Base-by-base conservation (phyloP, 2,888 invertebrate species). In the Ptychoptera contaminata region DNA sequence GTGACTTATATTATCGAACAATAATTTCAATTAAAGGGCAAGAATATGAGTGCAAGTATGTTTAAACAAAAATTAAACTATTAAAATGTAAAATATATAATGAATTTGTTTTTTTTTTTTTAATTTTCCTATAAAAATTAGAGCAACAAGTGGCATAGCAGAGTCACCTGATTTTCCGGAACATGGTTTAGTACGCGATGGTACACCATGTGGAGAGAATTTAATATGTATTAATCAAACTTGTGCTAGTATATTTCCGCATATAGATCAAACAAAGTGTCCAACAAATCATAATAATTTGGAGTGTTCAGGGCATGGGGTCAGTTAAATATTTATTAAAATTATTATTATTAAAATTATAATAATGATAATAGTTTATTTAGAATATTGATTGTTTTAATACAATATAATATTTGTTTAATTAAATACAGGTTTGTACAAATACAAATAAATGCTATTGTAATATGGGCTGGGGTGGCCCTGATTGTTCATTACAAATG, bases 41-140 rank as follows among this genome's bases (percentile, higher is more conserved):
- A 48, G 91, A 93, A 63, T 91, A 84, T 60, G 91, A 93, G 67
- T 96, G 94, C 92, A 96, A 94, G 93, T 93, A 67, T 79, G 85
- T 80, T 40, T 42, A 8, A 15, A 11, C 5, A 31, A 32, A 16
- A 42, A 42, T 32, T 16, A 30, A 14, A 12, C n/a, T 16, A 4
- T 36, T 8, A 0, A 0, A 39, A 31, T 35, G 6, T 10, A 12
- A 39, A 32, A 11, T 36, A 37, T 10, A 36, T 31, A 37, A 16
- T 37, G 7, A 46, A 16, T 10, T 2, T 32, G 29, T 8, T 30
- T 15, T 29, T 31, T 38, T 38, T 14, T 40, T 35, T 35, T 14
- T 29, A 29, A n/a, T 42, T 29, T 40, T 10, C n/a, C 6, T 30
- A 12, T 45, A 36, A 47, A 49, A 48, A 51, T 55, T 71, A 85